phyloP scores from a whole-genome alignment of 2,797 vertebrate genomes.

The Lagocephalus sceleratus region DNA sequence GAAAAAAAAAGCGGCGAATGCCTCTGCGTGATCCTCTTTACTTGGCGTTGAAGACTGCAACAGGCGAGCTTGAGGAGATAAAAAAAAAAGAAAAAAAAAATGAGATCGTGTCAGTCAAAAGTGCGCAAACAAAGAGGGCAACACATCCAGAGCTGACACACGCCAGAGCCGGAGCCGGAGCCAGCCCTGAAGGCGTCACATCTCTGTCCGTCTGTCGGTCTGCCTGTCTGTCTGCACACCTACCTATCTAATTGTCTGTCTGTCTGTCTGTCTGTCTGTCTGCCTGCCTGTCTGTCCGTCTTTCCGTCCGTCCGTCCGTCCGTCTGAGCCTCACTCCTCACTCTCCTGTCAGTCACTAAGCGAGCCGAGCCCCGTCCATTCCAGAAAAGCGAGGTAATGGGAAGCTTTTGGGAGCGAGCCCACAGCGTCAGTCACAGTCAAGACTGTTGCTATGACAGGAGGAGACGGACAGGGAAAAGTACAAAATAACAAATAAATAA shows the following conservation, averaged over 20 bases:
- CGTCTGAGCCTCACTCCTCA: no score
- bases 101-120: constrained; percentile 91
- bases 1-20: constrained; percentile 47
- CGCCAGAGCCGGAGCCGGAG: constrained; percentile 11
- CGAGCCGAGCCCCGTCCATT: constrained; percentile 36
- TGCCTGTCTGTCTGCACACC: no score
- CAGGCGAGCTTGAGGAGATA: constrained; percentile 90
- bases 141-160: constrained; percentile 80
- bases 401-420: constrained; percentile 20
- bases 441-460: constrained; percentile 2
- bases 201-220: constrained; percentile 59
- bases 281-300: constrained; percentile 25
- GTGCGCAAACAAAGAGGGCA: constrained; percentile 78
- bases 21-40: constrained; percentile 71
- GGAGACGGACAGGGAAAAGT: not conserved
- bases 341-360: constrained; percentile 53
- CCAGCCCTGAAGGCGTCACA: constrained; percentile 69
- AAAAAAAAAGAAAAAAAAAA: constrained; percentile 87
- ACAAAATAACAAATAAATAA: not conserved
- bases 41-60: constrained; percentile 84
- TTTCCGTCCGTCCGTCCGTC: no score
- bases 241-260: constrained; percentile 39
- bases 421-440: constrained; percentile 21
- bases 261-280: constrained; percentile 18
- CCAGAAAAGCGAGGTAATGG: constrained; percentile 15